Base-by-base conservation (phyloP, 2,888 invertebrate species). In the Meiosimyza decipiens region DNA sequence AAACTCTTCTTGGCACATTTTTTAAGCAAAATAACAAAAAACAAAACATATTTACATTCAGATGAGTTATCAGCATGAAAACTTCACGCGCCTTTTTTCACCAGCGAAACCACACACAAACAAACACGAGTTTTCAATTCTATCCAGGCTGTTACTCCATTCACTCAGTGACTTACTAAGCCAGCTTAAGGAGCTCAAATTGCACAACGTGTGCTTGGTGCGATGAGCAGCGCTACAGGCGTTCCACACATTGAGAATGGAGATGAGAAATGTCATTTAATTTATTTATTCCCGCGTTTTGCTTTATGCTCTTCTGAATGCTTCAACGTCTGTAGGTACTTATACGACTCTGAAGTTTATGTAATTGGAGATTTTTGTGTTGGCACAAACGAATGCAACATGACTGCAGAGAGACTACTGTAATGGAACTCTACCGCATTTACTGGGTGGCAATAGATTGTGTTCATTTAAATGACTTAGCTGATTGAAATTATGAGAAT, bases 121-220 rank as follows among this genome's bases (percentile, higher is more conserved):
- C 50, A 18, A 51, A 62, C 50, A 18, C 18, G 6, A 15, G 5
- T 13, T 16, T 11, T 2, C 16, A 16, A 2, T 7, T 13, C 18
- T 11, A 47, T 16, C 13, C 63, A 16, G 50, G 18, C 63, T 49
- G 63, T 15, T 12, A 33, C 13, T n/a, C 9, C 62, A 62, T 16
- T 16, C 62, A 47, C 15, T 62, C 62, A 13, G 16, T 7, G 12
- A n/a, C 12, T 11, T 9, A 40, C 40, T 40, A 64, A 28, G 9
- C 15, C 64, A 52, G 54, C 28, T 70, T 60, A 52, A 62, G 54
- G 52, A 62, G 70, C 60, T 70, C 70, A 62, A 70, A 59, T 69
- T 69, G 69, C 70, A 70, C 28, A 57, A 60, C 59, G 69, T 69
- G 67, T 28, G 57, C 16, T 22, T 7, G 67, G 47, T 16, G 57